phyloP scores from a whole-genome alignment of 2,113 vertebrate species.

The Prolemur simus region DNA sequence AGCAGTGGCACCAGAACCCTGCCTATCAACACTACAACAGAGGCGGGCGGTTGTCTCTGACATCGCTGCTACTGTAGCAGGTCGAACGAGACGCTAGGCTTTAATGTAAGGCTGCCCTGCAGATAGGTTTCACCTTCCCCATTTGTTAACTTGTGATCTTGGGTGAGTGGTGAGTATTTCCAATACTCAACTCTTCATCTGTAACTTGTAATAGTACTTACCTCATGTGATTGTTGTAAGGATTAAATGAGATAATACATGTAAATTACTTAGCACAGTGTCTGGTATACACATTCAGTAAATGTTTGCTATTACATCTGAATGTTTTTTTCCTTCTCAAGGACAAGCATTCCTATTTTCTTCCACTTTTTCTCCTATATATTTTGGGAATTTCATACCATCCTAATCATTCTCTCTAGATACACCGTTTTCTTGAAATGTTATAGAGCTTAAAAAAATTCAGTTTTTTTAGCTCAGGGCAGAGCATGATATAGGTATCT shows the following conservation, averaged over 20 bases:
- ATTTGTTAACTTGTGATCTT: neutral
- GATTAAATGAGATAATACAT: neutral
- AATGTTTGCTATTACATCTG: neutral
- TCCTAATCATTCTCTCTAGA: neutral
- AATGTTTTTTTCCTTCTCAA: neutral
- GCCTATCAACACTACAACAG: neutral
- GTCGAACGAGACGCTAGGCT: neutral
- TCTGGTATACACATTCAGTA: neutral
- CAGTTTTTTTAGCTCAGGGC: neutral
- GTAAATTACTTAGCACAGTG: neutral
- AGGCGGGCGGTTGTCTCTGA: neutral
- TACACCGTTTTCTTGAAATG: slow-evolving; percentile 1
- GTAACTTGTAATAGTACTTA: neutral
- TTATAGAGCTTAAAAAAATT: neutral
- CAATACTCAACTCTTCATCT: neutral
- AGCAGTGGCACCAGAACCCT: neutral
- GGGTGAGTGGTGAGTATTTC: neutral
- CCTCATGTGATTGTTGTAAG: neutral
- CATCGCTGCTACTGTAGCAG: neutral
- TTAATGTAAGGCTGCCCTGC: neutral
- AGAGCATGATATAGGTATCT: neutral
- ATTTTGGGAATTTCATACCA: slow-evolving; percentile 9
- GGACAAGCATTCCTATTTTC: neutral
- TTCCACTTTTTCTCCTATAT: neutral
- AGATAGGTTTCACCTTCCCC: neutral